phyloP scores from a whole-genome alignment of 1,140 invertebrate species.

The Sinonovacula constricta region DNA sequence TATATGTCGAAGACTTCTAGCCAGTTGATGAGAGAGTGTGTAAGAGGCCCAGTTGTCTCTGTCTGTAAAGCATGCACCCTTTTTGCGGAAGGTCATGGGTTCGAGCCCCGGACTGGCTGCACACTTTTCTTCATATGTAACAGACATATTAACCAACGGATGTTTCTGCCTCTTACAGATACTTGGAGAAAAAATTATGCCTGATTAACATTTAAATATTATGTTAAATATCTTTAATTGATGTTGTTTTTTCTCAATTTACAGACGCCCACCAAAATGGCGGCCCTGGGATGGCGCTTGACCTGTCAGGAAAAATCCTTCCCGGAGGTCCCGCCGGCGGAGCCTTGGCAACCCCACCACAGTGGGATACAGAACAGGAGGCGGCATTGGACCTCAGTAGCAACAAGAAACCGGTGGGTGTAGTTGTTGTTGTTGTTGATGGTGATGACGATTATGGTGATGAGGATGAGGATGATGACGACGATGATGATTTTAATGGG shows the following conservation, averaged over 20 bases:
- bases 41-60: background rate
- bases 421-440: background rate
- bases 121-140: too few species aligned
- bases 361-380: constrained; percentile 25
- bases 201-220: too few species aligned
- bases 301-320: constrained; percentile 34
- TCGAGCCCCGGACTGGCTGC: too few species aligned
- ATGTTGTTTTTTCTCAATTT: too few species aligned
- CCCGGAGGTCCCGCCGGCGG: background rate
- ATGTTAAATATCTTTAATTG: too few species aligned
- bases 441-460: background rate
- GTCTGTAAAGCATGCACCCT: too few species aligned
- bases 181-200: too few species aligned
- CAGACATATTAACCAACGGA: too few species aligned
- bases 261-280: background rate
- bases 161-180: too few species aligned
- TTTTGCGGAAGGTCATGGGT: too few species aligned
- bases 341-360: constrained; percentile 3
- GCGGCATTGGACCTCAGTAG: constrained; percentile 22
- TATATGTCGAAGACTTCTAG: background rate
- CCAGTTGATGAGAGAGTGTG: too few species aligned
- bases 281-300: background rate
- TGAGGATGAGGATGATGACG: background rate
- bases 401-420: constrained; percentile 2
- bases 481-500: background rate